A percentile compares a stretch with the other conserved stretches of the same genome.
Conservation (phyloP, 2,888 invertebrate species). For the Caenorhabditis parvicauda region DNA sequence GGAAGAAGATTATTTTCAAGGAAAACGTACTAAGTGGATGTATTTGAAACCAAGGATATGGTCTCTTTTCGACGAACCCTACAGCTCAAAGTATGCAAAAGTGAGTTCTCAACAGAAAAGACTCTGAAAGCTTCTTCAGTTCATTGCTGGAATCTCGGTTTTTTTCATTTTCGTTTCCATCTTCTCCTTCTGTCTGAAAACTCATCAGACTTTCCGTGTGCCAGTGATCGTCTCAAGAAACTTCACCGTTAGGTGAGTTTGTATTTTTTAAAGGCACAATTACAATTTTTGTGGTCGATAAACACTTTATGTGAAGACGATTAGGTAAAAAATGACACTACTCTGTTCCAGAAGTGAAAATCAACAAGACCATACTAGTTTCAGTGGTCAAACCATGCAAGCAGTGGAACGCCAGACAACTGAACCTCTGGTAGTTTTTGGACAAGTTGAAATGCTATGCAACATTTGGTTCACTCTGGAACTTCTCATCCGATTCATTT, state of each 20-base stretch:
- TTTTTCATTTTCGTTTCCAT: conserved; percentile 95
- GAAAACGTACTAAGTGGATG: conserved; percentile 75
- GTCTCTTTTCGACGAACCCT: conserved; percentile 98
- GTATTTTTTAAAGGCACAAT: neutral
- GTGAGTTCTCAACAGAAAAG: conserved; percentile 67
- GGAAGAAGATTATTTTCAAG: conserved; percentile 84
- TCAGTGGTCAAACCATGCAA: conserved; percentile 17
- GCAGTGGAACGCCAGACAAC: conserved; percentile 40
- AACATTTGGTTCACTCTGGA: conserved; percentile 95
- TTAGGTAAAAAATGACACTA: too few species aligned
- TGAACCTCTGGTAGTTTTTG: conserved; percentile 52
- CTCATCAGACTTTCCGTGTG: conserved; percentile 87
- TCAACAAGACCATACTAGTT: neutral
- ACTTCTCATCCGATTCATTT: conserved; percentile 80
- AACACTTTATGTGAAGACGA: too few species aligned
- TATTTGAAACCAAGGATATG: conserved; percentile 93
- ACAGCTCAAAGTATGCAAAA: conserved; percentile 95
- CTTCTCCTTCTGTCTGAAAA: conserved; percentile 91
- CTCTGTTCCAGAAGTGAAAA: too few species aligned
- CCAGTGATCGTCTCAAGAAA: conserved; percentile 37
- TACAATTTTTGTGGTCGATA: neutral
- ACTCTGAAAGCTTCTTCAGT: conserved; percentile 72
- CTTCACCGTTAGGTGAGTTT: conserved; percentile 19
- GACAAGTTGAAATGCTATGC: conserved; percentile 72
- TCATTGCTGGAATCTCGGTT: conserved; percentile 86